Evolutionary conservation across 2,888 invertebrate species (phyloP), one percentile per base, ranked within the genome.

Genomic region (Brachylomia viminalis): DNA sequence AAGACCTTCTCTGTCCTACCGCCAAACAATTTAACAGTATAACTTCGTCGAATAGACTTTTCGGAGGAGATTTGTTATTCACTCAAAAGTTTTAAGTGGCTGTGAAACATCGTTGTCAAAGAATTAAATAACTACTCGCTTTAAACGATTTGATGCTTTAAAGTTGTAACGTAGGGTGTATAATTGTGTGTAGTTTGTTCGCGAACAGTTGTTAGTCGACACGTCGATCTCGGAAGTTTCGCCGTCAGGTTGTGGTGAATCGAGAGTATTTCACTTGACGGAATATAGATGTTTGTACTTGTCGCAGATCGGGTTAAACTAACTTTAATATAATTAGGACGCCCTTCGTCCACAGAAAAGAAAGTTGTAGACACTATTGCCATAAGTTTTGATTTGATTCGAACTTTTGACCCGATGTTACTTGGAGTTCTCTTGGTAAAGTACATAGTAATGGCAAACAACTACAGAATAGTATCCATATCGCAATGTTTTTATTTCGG

Each of bases 81-180:
- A 95, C 94, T 95, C 93, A 93, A 94, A 96, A 96, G 92, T 96
- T 96, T 96, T 95, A 96, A 96, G 96, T 95, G 95, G 93, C 95
- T 96, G 95, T 94, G 95, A 95, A 95, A 95, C 95, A 95, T 93
- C 93, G 93, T 94, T 93, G 94, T 94, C 93, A 93, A 95, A 95
- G 94, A 94, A 94, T 95, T 94, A 94, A 94, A 94, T 92, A 92
- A 93, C 84, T 91, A 91, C 77, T 85, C 68, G 79, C 85, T 88
- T 86, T 84, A 87, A 88, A 87, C 86, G 89, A 87, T 78, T 88
- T 72, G 27, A 69, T 80, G 87, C 93, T 91, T 89, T 94, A 91
- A 79, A 72, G 6, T 54, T 64, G 76, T 73, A 58, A 45, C 66
- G 82, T 91, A 95, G 87, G 88, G 93, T 90, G 79, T 84, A 90